Conservation (phyloP, 2,888 invertebrate species). For the Drosophila multiciliata region DNA sequence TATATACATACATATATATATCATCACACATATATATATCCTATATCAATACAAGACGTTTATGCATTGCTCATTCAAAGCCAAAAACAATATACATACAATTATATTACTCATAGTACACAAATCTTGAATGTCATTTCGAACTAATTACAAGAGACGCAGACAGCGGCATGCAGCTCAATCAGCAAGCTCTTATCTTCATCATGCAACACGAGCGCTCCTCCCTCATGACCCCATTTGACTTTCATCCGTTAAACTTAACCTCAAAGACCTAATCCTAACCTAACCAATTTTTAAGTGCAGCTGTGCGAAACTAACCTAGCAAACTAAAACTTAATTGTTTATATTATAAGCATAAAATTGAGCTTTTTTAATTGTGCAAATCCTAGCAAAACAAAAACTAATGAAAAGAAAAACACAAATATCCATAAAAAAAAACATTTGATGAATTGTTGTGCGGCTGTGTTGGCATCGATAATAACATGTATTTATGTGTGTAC, state of each 20-base stretch:
- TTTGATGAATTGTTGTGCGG: constrained; percentile 15
- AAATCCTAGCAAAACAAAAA: constrained; percentile 45
- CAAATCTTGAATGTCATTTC: constrained; percentile 6
- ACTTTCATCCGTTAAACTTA: constrained; percentile 36
- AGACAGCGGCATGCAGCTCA: constrained; percentile 3
- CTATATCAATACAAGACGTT: constrained; percentile 13
- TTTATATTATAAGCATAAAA: constrained; percentile 72
- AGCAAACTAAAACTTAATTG: constrained; percentile 66
- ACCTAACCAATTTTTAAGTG: constrained; percentile 43
- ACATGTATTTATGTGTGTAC: constrained; percentile 22
- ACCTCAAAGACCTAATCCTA: constrained; percentile 32
- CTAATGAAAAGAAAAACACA: constrained; percentile 9
- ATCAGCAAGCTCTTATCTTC: neutral
- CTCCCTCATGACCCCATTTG: constrained; percentile 10
- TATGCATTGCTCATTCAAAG: constrained; percentile 43
- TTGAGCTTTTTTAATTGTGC: constrained; percentile 78
- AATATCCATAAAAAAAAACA: constrained; percentile 24
- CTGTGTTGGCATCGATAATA: constrained; percentile 36
- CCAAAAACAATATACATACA: constrained; percentile 26
- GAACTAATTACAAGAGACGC: constrained; percentile 1
- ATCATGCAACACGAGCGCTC: neutral
- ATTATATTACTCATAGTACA: constrained; percentile 20
- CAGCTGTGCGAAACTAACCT: constrained; percentile 56
- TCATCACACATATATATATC: neutral
- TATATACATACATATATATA: constrained; percentile 8